phyloP scores from a whole-genome alignment of 2,113 vertebrate genomes.

The Antechinus stuartii region DNA sequence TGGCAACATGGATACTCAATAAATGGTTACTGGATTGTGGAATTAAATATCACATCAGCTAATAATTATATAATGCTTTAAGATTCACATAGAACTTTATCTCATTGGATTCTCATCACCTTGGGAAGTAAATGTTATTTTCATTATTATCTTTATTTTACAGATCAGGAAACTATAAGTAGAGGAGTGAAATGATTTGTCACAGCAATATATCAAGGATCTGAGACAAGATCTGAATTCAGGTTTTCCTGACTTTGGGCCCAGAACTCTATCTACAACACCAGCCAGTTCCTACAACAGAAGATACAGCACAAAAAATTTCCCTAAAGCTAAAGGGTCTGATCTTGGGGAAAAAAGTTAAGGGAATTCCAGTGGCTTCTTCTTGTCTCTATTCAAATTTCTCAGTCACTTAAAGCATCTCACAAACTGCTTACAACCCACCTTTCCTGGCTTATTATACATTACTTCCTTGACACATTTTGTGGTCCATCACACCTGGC shows the following conservation, averaged over 20 bases:
- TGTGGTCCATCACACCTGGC: no score
- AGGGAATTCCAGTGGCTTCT: neutral
- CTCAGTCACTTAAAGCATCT: neutral
- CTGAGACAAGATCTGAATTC: no score
- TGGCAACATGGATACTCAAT: neutral
- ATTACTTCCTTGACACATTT: neutral
- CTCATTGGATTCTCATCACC: neutral
- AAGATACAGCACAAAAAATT: neutral
- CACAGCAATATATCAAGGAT: no score
- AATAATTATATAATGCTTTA: neutral
- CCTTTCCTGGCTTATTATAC: neutral
- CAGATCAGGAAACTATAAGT: neutral
- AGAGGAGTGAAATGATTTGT: no score
- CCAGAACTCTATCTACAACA: no score
- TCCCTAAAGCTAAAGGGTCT: neutral
- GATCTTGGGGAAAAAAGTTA: neutral
- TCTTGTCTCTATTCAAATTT: neutral
- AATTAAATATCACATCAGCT: neutral
- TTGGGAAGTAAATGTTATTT: neutral
- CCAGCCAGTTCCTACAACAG: no score
- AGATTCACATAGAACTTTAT: neutral
- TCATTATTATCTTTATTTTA: neutral
- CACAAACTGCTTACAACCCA: neutral
- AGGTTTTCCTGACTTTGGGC: no score
- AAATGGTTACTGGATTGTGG: neutral